Base-by-base conservation (phyloP, 2,113 vertebrate genomes). In the Nothobranchius kuhntae region DNA sequence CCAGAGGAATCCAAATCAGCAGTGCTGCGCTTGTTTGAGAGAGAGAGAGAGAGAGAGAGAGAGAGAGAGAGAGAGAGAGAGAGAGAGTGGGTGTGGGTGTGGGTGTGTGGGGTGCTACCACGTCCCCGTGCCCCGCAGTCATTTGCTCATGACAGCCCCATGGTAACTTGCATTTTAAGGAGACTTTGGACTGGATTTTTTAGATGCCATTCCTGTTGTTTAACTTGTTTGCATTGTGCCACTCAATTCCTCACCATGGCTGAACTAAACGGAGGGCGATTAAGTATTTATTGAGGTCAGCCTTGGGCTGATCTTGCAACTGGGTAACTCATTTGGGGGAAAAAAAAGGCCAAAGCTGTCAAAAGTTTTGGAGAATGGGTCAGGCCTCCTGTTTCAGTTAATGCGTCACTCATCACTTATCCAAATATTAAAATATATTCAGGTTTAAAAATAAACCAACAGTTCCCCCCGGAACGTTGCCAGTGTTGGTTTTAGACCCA, bases 211-310 rank as follows among this genome's bases (percentile, higher is more conserved):
- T 86, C 78, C 80, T 48, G 83, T 89, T 84, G 83, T 89, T 89
- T 87, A 87, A 86, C 82, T 83, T 86, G 87, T 92, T 90, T 88
- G 87, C 66, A 50, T 86, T 71, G 73, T 85, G 86, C 87, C 89
- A 85, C 84, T 84, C 82, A 86, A 84, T 84, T 88, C 85, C 59
- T 55, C 54, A 6, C 75, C 69, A 57, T 82, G 77, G 74, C 81
- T 85, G 86, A 85, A 85, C 74, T 83, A 89, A 84, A 82, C 84
- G 65, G 85, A 82, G 66, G 75, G 75, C 55, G 75, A 84, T 91
- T 85, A 87, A 86, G 77, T 87, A 81, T 91, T 91, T 83, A 87
- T 91, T 83, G 87, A 88, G 82, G 84, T 88, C 87, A 86, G 71
- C 45, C 9, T 51, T 42, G 68, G 75, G 81, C 80, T 87, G 87